Evolutionary conservation across 2,797 vertebrate genomes (phyloP).

Genomic region (Sarcophilus harrisii): DNA sequence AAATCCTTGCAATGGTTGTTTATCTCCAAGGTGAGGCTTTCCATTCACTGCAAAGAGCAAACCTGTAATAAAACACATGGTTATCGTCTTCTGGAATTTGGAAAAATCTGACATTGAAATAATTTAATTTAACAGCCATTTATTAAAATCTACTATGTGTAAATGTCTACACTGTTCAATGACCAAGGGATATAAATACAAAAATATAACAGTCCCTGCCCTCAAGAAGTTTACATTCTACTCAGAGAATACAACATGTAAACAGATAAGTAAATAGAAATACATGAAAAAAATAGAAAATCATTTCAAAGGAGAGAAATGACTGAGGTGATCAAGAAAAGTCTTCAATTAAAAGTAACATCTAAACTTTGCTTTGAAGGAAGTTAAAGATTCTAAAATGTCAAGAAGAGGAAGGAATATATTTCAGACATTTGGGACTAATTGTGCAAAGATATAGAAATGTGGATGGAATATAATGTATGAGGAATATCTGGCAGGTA

Average conservation of each 20-base stretch:
- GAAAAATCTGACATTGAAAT: neutral
- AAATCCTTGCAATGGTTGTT: slow-evolving; percentile 91
- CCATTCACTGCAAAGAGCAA: slow-evolving; percentile 95
- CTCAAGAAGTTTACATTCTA: neutral
- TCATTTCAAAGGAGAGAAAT: neutral
- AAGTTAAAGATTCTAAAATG: neutral
- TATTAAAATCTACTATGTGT: neutral
- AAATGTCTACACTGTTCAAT: neutral
- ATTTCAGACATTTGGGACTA: neutral
- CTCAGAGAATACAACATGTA: neutral
- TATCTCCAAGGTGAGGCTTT: slow-evolving; percentile 85
- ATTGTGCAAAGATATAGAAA: neutral
- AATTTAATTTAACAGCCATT: neutral
- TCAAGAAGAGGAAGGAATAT: neutral
- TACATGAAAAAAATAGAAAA: neutral
- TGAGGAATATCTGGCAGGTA: neutral
- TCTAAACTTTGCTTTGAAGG: neutral
- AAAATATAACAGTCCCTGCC: neutral
- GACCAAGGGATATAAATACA: neutral
- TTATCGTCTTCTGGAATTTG: slow-evolving; percentile 26
- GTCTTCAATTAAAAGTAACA: neutral
- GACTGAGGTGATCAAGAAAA: neutral
- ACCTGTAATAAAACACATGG: slow-evolving; percentile 83
- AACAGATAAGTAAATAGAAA: neutral
- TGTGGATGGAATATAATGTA: neutral